Evolutionary conservation across 2,113 vertebrate genomes (phyloP), one percentile per base, ranked within the genome.

Genomic region (Macroglossus sobrinus): DNA sequence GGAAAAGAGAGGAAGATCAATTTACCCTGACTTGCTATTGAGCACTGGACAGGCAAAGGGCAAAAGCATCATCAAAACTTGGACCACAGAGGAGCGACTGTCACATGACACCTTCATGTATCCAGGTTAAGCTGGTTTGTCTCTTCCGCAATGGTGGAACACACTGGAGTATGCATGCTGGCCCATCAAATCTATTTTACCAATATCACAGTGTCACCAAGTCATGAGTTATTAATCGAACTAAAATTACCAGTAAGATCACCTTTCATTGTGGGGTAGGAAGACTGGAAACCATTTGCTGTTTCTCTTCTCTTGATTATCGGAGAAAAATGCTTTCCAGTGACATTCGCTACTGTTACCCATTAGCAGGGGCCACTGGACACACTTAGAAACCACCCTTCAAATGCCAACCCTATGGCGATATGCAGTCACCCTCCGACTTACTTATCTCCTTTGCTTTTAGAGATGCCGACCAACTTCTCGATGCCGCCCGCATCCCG

Each of bases 361-460:
- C 35, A 24, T 0, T 0, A 91, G 24, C 84, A 76, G 74, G 75
- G 69, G n/a, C 76, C 28, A n/a, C 16, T 45, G 85, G 75, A 71
- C 53, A 92, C 87, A 96, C 38, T 95, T 78, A 89, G 91, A 59
- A 92, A 74, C 78, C 86, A 50, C 5, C 80, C 85, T 12, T 90
- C 78, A 90, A 91, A 85, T 0, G 18, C 11, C 35, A 38, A 7
- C 18, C 26, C 38, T 53, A 93, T 26, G 86, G 79, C 76, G 63
- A 88, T n/a, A 90, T 14, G 87, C 96, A 38, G 86, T 53, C 82
- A 87, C 91, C 68, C 18, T 68, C 91, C 79, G 94, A 99, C 99
- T 97, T 99, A 99, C 99, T 99, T 99, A 98, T 99, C 99, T 99
- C 99, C 99, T 99, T 99, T 99, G 99, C 99, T 99, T 98, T 99